These are phyloP conservation scores for Neodiprion fabricii DNA, from an alignment of 1,140 invertebrate genomes.

Conservation along the genomic window DNA sequence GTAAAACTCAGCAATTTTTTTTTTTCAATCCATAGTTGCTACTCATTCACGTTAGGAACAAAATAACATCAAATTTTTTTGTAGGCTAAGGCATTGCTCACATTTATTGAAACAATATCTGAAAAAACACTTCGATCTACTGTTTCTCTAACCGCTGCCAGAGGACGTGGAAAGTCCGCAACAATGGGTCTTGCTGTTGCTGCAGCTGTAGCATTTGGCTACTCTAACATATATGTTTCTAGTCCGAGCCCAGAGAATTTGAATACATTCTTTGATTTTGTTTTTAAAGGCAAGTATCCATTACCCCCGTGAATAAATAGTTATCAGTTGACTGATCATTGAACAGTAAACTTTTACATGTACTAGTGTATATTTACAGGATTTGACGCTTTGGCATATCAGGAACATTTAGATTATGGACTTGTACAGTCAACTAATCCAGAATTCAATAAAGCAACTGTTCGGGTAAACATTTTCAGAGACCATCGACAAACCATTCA, in stretches of 20 bases:
- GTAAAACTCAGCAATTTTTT: not conserved
- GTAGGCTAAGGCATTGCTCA: conserved; percentile 86
- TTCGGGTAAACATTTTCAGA: conserved; percentile 89
- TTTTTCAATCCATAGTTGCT: not conserved
- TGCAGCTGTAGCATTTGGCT: conserved; percentile 84
- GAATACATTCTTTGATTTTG: conserved; percentile 97
- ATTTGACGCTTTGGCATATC: conserved; percentile 93
- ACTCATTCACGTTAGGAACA: not conserved
- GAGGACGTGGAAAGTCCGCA: conserved; percentile 98
- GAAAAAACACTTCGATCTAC: conserved; percentile 91
- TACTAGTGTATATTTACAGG: conserved; percentile 58
- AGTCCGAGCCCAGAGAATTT: conserved; percentile 98
- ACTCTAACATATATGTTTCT: conserved; percentile 98
- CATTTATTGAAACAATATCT: conserved; percentile 94
- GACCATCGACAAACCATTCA: conserved; percentile 97
- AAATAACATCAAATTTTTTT: conserved; percentile 28
- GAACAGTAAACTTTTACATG: no score
- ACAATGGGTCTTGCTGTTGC: conserved; percentile 94
- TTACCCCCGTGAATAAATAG: conserved; percentile 10
- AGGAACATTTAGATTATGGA: conserved; percentile 97
- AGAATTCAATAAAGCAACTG: conserved; percentile 96
- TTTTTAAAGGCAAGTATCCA: conserved; percentile 78
- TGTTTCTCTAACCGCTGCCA: conserved; percentile 92
- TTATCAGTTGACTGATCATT: not conserved
- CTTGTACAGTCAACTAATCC: conserved; percentile 95